phyloP scores from a whole-genome alignment of 2,113 vertebrate genomes.

The Paedocypris sp. region DNA sequence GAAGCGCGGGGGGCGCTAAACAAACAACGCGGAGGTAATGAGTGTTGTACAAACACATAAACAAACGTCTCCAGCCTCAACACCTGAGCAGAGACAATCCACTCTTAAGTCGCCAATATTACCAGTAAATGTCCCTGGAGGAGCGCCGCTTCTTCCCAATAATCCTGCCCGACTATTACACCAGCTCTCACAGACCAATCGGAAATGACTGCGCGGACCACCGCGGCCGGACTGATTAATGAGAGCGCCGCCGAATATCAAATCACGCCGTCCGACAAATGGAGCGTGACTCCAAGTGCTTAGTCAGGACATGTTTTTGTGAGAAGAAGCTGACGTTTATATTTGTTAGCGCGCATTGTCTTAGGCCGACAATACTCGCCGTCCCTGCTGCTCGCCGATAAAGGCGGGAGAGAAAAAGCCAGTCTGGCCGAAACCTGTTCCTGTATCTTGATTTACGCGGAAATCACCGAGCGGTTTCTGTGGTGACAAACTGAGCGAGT shows the following conservation, averaged over 20 bases:
- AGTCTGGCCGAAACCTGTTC: too few species aligned
- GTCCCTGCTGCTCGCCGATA: too few species aligned
- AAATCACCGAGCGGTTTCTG: too few species aligned
- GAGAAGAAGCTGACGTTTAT: conserved; percentile 28
- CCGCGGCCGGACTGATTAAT: conserved; percentile 8
- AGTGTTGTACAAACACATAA: conserved; percentile 67
- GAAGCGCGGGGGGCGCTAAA: conserved; percentile 57
- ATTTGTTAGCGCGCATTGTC: conserved; percentile 20
- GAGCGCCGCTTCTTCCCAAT: not conserved
- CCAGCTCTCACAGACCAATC: too few species aligned
- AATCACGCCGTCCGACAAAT: conserved; percentile 1
- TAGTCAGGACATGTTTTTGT: conserved; percentile 31
- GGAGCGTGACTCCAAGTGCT: conserved; percentile 10
- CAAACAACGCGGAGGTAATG: conserved; percentile 69
- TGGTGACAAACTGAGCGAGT: too few species aligned
- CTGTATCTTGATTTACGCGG: too few species aligned
- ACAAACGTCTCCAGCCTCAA: conserved; percentile 51
- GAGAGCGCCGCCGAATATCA: conserved; percentile 14
- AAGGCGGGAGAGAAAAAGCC: too few species aligned
- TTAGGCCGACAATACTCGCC: conserved; percentile 49
- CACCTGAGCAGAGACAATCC: conserved; percentile 51
- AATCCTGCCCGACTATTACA: too few species aligned
- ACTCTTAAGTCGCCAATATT: conserved; percentile 48
- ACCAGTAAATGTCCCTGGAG: conserved; percentile 16
- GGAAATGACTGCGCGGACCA: too few species aligned